Conservation (phyloP, 2,888 invertebrate species). For the Drosophila subquinaria region DNA sequence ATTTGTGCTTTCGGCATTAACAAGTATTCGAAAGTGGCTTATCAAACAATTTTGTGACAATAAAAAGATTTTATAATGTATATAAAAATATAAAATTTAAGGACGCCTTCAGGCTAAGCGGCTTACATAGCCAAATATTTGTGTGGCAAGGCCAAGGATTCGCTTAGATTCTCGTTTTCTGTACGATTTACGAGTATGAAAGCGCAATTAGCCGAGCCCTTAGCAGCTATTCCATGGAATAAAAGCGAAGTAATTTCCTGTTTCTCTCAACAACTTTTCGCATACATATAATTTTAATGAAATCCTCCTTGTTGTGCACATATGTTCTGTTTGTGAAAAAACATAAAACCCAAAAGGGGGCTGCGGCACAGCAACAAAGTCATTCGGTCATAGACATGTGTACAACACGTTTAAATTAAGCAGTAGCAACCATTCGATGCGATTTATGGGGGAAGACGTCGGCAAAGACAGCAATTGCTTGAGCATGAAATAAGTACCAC, state of each 20-base stretch:
- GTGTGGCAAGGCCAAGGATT: not conserved
- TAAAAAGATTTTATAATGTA: conserved; percentile 40
- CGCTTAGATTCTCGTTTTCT: not conserved
- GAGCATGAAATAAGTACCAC: conserved; percentile 27
- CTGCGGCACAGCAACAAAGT: conserved; percentile 25
- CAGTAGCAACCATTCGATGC: conserved; percentile 50
- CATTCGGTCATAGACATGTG: conserved; percentile 44
- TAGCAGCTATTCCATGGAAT: not conserved
- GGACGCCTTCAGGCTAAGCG: conserved; percentile 32
- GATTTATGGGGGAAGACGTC: conserved; percentile 57
- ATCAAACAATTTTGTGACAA: conserved; percentile 63
- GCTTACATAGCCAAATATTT: conserved; percentile 35
- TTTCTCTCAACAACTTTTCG: conserved; percentile 24
- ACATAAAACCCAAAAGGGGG: conserved; percentile 23
- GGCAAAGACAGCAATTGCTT: conserved; percentile 25
- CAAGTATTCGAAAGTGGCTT: conserved; percentile 70
- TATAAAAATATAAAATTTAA: conserved; percentile 26
- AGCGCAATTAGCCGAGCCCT: conserved; percentile 45
- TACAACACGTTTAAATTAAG: conserved; percentile 64
- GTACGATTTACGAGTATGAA: conserved; percentile 25
- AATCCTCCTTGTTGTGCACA: conserved; percentile 19
- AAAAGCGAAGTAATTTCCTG: conserved; percentile 7
- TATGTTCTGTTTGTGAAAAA: conserved; percentile 26
- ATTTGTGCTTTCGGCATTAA: conserved; percentile 61
- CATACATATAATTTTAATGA: conserved; percentile 56